Evolutionary conservation across 64 coral and sea anemone species (phyloP).

Genomic region (Dendrophyllia cribrosa): DNA sequence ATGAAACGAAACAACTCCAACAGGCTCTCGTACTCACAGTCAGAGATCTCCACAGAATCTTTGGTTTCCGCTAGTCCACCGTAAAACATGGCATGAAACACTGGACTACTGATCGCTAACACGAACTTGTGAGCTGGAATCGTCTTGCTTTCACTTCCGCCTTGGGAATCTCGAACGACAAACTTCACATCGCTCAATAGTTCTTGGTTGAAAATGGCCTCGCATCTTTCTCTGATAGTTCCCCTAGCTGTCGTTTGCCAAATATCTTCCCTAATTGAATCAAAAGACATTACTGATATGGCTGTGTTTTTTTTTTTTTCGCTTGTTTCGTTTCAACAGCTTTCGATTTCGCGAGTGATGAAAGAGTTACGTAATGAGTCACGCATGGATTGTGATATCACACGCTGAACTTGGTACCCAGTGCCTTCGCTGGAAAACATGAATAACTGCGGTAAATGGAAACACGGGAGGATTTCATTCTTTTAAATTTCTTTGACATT

Average conservation of each 20-base stretch:
- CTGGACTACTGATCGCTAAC: slow-evolving; percentile 60
- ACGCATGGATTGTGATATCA: too few relatives aligned
- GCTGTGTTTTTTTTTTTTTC: background rate
- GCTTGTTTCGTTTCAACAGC: too few relatives aligned
- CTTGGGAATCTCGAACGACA: background rate
- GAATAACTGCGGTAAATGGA: too few relatives aligned
- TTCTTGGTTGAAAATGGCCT: slow-evolving; percentile 39
- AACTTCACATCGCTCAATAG: slow-evolving; percentile 57
- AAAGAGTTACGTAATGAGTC: too few relatives aligned
- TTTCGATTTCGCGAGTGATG: too few relatives aligned
- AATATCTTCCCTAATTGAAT: background rate
- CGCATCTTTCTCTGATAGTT: slow-evolving; percentile 31
- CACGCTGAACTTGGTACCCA: too few relatives aligned
- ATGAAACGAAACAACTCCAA: slow-evolving; percentile 44
- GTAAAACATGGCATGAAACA: slow-evolving; percentile 61
- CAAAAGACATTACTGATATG: background rate
- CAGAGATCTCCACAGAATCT: background rate
- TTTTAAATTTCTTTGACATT: too few relatives aligned
- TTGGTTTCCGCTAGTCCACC: slow-evolving; percentile 42
- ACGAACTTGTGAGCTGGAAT: slow-evolving; percentile 57
- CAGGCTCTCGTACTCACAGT: slow-evolving; percentile 40
- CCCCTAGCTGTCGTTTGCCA: background rate
- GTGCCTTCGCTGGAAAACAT: too few relatives aligned
- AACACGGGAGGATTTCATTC: too few relatives aligned
- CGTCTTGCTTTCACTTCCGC: background rate